phyloP scores from a whole-genome alignment of 2,888 invertebrate genomes.

The Ischnus inquisitorius region DNA sequence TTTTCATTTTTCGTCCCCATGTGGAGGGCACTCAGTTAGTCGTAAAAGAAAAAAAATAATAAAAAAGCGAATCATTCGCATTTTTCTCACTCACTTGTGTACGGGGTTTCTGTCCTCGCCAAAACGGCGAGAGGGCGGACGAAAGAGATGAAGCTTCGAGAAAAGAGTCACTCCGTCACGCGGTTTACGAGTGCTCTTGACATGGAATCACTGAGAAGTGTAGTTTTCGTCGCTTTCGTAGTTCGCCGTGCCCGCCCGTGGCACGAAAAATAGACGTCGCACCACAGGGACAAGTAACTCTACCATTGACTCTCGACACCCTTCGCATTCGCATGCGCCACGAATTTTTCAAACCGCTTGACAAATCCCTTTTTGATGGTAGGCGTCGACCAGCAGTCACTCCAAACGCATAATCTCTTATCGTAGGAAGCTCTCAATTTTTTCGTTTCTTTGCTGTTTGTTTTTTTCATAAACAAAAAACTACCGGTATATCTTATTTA shows the following conservation, averaged over 20 bases:
- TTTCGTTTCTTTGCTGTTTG: too few relatives aligned
- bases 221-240: slow-evolving; percentile 40
- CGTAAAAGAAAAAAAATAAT: slow-evolving; percentile 23
- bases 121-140: background rate
- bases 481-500: too few relatives aligned
- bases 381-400: slow-evolving; percentile 10
- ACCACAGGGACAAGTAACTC: slow-evolving; percentile 3
- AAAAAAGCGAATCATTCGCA: slow-evolving; percentile 39
- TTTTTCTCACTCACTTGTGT: slow-evolving; percentile 38
- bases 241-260: background rate
- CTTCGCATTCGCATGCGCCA: slow-evolving; percentile 25
- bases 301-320: slow-evolving; percentile 35
- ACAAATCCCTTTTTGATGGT: slow-evolving; percentile 33
- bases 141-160: slow-evolving; percentile 2
- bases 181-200: slow-evolving; percentile 75
- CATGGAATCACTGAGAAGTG: slow-evolving; percentile 67
- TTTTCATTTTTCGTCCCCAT: slow-evolving; percentile 38
- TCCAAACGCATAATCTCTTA: slow-evolving; percentile 2
- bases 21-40: slow-evolving; percentile 18
- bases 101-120: slow-evolving; percentile 47
- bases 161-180: slow-evolving; percentile 77
- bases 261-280: slow-evolving; percentile 29
- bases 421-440: too few relatives aligned
- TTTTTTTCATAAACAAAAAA: too few relatives aligned
- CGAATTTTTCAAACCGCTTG: slow-evolving; percentile 42